Evolutionary conservation across 2,888 invertebrate genomes (phyloP).

Genomic region (Piscicola geometra): DNA sequence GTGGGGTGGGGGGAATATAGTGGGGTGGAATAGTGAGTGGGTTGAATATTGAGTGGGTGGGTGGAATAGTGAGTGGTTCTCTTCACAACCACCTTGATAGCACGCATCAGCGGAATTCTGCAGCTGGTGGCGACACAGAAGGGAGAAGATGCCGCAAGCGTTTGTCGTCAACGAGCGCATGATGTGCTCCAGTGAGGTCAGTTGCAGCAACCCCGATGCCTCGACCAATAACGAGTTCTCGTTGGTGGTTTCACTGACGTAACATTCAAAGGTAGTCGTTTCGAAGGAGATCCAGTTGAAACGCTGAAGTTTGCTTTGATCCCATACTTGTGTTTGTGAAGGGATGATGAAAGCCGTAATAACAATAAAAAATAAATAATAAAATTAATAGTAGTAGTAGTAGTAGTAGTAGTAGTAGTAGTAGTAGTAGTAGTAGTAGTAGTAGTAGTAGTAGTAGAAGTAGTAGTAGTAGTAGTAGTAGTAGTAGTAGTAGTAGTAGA

Average conservation of each 20-base stretch:
- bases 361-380: no score
- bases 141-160: conserved; percentile 66
- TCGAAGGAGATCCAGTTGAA: conserved; percentile 89
- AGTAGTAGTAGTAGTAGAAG: conserved; percentile 29
- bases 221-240: conserved; percentile 76
- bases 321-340: conserved; percentile 72
- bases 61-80: neutral
- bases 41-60: neutral
- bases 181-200: conserved; percentile 82
- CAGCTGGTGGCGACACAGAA: conserved; percentile 76
- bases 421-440: conserved; percentile 30
- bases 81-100: neutral
- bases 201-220: conserved; percentile 60
- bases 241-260: conserved; percentile 66
- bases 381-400: no score
- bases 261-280: conserved; percentile 76
- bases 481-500: conserved; percentile 10
- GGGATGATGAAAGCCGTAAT: no score
- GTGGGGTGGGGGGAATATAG: neutral
- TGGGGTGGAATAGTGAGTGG: no score
- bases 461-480: conserved; percentile 16
- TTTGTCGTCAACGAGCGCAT: conserved; percentile 84
- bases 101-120: conserved; percentile 52
- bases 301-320: conserved; percentile 74
- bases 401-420: conserved; percentile 12